Evolutionary conservation across 2,888 invertebrate species (phyloP), one percentile per base, ranked within the genome.

Genomic region (Hemicrepidius hirtus): DNA sequence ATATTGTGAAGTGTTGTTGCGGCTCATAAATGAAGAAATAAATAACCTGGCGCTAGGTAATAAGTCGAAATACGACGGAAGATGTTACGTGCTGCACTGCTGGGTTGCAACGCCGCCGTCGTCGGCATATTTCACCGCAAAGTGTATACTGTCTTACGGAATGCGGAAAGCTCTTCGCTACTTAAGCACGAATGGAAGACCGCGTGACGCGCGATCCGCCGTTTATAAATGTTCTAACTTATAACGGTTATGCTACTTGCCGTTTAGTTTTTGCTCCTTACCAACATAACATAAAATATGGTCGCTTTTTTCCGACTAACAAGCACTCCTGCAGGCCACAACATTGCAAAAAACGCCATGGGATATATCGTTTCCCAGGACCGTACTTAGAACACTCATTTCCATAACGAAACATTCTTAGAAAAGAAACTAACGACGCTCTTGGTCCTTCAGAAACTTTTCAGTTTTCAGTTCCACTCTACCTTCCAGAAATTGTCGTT

Each of bases 161-260:
- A 78, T 78, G 78, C 78, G 78, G 78, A 78, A 76, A 77, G 74
- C 70, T 76, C 74, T 65, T 73, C 67, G 72, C 77, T 69, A 75
- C 72, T 76, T 71, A 76, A 71, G 73, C 75, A 78, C 78, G 76
- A 76, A 73, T 74, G 68, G 75, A 76, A 76, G 77, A 75, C 77
- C 68, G 77, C 77, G 77, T 77, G 77, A 76, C 75, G 75, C 75
- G 75, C 76, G 76, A 76, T 73, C 77, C 64, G 59, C 16, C 65
- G 63, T 73, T 72, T 68, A 68, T 73, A n/a, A n/a, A 69, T 69
- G 65, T 69, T 65, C 53, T 68, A 73, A 55, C 28, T 73, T 68
- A 68, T 73, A 73, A 73, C 73, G 68, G 73, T 73, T 62, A 62
- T 62, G 50, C 60, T 67, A 37, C 62, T 68, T 50, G 24, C 49